Evolutionary conservation across 2,113 vertebrate genomes (phyloP).

Genomic region (Genyomyrus donnyi): DNA sequence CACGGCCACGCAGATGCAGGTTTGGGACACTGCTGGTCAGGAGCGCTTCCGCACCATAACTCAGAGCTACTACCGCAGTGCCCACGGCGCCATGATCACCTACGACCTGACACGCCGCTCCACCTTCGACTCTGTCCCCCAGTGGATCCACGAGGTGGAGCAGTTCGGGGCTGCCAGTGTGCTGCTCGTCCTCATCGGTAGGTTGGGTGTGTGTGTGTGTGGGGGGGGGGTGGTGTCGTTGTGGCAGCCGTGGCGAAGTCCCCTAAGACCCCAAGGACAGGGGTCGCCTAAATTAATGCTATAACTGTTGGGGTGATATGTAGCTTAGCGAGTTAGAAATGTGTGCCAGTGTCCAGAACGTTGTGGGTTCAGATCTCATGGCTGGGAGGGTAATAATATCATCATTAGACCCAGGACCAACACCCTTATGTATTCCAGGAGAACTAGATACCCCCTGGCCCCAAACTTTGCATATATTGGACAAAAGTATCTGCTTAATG

Average conservation of each 20-base stretch:
- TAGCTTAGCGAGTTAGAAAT: neutral
- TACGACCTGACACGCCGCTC: conserved; percentile 82
- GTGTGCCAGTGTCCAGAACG: neutral
- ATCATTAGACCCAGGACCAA: neutral
- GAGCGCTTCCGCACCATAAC: conserved; percentile 97
- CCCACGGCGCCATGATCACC: conserved; percentile 87
- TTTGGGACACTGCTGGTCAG: conserved; percentile 97
- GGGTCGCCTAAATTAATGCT: neutral
- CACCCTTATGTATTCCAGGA: neutral
- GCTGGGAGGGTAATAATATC: neutral
- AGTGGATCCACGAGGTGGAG: conserved; percentile 88
- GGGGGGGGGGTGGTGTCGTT: neutral
- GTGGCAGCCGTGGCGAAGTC: neutral
- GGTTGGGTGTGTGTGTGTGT: conserved; percentile 21
- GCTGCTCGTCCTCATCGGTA: conserved; percentile 85
- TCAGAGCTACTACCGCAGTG: conserved; percentile 95
- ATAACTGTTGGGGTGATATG: neutral
- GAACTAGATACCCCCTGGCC: neutral
- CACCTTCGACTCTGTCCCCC: conserved; percentile 80
- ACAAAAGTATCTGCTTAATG: neutral
- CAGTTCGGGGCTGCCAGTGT: conserved; percentile 81
- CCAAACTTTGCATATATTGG: neutral
- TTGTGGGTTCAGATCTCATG: neutral
- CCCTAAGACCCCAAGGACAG: neutral
- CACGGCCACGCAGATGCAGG: conserved; percentile 76